Evolutionary conservation across 2,888 invertebrate genomes (phyloP).

Genomic region (Salticus scenicus): DNA sequence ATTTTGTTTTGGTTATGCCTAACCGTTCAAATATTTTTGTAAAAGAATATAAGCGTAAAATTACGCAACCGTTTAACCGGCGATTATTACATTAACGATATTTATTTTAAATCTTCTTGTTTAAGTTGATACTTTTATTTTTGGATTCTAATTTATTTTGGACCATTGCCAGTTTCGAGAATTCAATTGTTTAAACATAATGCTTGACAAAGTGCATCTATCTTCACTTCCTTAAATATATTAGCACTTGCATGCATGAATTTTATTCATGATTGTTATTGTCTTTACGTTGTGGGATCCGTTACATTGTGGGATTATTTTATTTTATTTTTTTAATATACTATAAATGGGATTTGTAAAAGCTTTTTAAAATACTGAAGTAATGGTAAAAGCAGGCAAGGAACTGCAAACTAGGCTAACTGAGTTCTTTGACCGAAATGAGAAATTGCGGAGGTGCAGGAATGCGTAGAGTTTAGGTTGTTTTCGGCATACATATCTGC

Average conservation of each 20-base stretch:
- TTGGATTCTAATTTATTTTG: too few relatives aligned
- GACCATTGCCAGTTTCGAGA: neutral
- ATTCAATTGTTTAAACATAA: neutral
- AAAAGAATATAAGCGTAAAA: too few relatives aligned
- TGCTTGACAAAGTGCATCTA: neutral
- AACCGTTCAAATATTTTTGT: too few relatives aligned
- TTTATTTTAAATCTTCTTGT: too few relatives aligned
- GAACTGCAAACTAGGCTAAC: constrained; percentile 31
- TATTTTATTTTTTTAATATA: neutral
- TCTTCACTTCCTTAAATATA: too few relatives aligned
- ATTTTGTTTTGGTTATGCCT: too few relatives aligned
- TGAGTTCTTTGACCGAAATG: constrained; percentile 45
- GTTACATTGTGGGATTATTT: too few relatives aligned
- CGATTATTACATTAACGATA: too few relatives aligned
- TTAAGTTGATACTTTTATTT: too few relatives aligned
- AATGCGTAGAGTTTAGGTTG: constrained; percentile 8
- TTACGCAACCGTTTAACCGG: too few relatives aligned
- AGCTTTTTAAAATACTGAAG: constrained; percentile 3
- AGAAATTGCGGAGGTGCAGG: constrained; percentile 39
- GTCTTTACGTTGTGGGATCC: neutral
- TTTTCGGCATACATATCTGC: neutral
- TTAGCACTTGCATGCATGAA: neutral
- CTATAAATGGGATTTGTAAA: constrained; percentile 11
- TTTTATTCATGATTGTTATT: neutral
- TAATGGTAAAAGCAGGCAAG: constrained; percentile 4